Evolutionary conservation across 2,888 invertebrate genomes (phyloP).

Genomic region (Dorcus hopei): DNA sequence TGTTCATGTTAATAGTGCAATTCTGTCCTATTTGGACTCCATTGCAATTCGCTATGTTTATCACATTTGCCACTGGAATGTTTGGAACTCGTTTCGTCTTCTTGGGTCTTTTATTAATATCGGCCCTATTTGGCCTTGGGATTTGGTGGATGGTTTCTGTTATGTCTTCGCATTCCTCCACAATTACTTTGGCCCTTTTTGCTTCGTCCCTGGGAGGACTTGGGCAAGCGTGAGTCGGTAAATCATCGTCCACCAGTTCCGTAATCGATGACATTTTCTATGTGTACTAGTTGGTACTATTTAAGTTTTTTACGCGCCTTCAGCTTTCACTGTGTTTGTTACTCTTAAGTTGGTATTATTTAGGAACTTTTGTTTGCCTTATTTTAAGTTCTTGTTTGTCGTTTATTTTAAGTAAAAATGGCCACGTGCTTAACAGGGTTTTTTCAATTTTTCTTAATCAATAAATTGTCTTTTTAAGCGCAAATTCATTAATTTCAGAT

Average conservation of each 20-base stretch:
- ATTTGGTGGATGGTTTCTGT: slow-evolving; percentile 6
- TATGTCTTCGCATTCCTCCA: slow-evolving; percentile 4
- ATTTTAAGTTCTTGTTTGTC: too few relatives aligned
- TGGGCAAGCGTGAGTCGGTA: slow-evolving; percentile 32
- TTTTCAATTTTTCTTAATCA: too few relatives aligned
- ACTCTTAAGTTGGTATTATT: too few relatives aligned
- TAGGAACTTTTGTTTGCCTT: too few relatives aligned
- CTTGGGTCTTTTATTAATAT: not conserved
- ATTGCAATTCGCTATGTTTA: slow-evolving; percentile 52
- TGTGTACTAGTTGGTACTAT: not conserved
- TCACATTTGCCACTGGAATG: slow-evolving; percentile 49
- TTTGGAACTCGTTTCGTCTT: slow-evolving; percentile 1
- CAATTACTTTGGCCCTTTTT: not conserved
- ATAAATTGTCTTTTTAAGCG: too few relatives aligned
- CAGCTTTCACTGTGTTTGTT: too few relatives aligned
- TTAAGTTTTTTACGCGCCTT: too few relatives aligned
- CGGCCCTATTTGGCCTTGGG: not conserved
- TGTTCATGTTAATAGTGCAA: slow-evolving; percentile 44
- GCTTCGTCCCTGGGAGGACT: slow-evolving; percentile 20
- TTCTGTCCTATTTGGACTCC: slow-evolving; percentile 51
- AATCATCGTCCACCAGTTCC: slow-evolving; percentile 14
- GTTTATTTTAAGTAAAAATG: too few relatives aligned
- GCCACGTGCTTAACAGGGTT: too few relatives aligned
- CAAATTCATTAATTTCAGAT: too few relatives aligned
- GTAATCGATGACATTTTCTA: slow-evolving; percentile 5